Percentiles rank a stretch among this genome's conserved stretches.
These are phyloP conservation scores for Brachirus orientalis DNA, from an alignment of 2,113 vertebrate genomes.

Conservation along the genomic window DNA sequence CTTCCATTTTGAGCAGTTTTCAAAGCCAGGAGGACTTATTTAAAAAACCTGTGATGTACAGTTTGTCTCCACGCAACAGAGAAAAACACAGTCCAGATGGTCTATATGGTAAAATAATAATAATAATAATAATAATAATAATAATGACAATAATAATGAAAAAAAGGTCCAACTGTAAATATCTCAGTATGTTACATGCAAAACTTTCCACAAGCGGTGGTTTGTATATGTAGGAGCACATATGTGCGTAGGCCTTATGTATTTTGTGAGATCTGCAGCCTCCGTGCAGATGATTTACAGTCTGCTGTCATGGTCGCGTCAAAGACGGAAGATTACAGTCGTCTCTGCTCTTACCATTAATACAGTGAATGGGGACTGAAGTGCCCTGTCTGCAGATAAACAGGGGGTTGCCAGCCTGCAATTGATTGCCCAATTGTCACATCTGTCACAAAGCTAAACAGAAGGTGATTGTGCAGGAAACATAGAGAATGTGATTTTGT, in stretches of 20 bases:
- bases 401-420: constrained; percentile 26
- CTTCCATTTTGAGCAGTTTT: background rate
- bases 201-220: too few relatives aligned
- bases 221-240: background rate
- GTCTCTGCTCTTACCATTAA: constrained; percentile 45
- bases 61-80: background rate
- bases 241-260: background rate
- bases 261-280: background rate
- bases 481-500: constrained; percentile 6
- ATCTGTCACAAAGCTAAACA: constrained; percentile 56
- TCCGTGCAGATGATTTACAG: constrained; percentile 42
- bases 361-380: constrained; percentile 31
- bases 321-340: constrained; percentile 42
- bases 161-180: background rate
- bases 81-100: background rate
- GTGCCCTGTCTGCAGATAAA: constrained; percentile 49
- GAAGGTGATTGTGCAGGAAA: constrained; percentile 24
- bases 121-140: background rate
- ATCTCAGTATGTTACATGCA: background rate
- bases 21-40: background rate
- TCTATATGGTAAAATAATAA: background rate
- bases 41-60: background rate
- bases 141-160: too few relatives aligned
- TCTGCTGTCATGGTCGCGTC: constrained; percentile 18
- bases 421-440: constrained; percentile 50